A percentile compares a stretch with the other conserved stretches of the same genome.
These are phyloP conservation scores for Struthio camelus DNA, from an alignment of 2,113 vertebrate species.

Conservation along the genomic window DNA sequence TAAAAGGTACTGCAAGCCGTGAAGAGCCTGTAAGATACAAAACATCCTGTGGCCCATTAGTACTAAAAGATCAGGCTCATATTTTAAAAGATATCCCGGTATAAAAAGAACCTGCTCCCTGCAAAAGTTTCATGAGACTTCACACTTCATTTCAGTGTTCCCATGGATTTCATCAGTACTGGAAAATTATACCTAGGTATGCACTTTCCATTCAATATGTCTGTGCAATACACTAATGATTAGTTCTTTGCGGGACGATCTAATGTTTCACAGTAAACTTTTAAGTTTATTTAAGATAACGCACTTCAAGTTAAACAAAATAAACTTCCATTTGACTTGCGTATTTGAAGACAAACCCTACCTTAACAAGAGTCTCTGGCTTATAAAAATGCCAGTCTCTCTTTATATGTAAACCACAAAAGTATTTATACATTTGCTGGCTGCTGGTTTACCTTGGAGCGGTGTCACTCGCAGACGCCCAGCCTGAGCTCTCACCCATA, in stretches of 20 bases:
- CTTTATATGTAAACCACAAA: neutral
- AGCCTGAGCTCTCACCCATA: neutral
- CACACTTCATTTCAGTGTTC: neutral
- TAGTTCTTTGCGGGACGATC: neutral
- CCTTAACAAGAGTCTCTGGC: neutral
- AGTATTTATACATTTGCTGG: neutral
- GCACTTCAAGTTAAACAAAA: neutral
- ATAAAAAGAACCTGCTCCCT: neutral
- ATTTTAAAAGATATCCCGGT: neutral
- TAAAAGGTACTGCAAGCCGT: neutral
- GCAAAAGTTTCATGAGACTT: neutral
- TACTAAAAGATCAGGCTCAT: neutral
- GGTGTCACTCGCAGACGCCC: neutral
- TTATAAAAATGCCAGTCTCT: neutral
- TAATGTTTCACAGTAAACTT: neutral
- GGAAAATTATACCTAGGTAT: neutral
- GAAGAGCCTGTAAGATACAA: neutral
- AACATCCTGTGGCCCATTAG: fast-evolving
- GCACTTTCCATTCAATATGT: neutral
- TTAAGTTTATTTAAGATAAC: neutral
- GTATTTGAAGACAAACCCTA: neutral
- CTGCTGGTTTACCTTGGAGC: neutral
- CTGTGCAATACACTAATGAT: neutral
- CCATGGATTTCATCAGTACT: neutral
- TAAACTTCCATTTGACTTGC: neutral